These are phyloP conservation scores for Brachyhypopomus gauderio DNA, from an alignment of 2,113 vertebrate species.

Conservation along the genomic window DNA sequence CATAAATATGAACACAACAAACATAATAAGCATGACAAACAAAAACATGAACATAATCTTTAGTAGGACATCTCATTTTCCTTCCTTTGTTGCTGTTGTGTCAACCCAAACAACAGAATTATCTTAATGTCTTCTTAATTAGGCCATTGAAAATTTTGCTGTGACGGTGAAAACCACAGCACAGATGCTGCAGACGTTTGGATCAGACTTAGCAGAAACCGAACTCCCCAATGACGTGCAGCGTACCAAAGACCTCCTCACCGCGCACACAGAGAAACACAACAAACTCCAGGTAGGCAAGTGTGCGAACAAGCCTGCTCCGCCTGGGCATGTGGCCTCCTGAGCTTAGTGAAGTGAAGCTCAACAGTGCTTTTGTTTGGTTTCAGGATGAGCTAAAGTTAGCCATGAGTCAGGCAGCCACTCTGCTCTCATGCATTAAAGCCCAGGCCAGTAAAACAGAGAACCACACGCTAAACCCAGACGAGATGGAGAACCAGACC, in stretches of 20 bases:
- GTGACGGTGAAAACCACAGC: conserved; percentile 91
- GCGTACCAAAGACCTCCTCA: conserved; percentile 87
- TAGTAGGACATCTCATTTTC: no score
- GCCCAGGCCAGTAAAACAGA: conserved; percentile 81
- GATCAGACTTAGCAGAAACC: conserved; percentile 82
- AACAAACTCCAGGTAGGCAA: conserved; percentile 81
- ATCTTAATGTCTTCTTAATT: conserved; percentile 23
- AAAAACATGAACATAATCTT: no score
- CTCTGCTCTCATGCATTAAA: conserved; percentile 84
- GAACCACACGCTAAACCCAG: conserved; percentile 80
- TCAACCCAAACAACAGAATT: conserved; percentile 80
- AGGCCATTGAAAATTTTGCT: conserved; percentile 97
- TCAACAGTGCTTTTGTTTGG: neutral
- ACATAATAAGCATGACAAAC: no score
- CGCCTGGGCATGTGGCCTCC: no score
- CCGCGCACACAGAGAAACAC: conserved; percentile 79
- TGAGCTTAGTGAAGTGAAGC: no score
- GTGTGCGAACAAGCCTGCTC: neutral
- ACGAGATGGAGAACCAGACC: conserved; percentile 87
- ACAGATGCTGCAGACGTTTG: conserved; percentile 90
- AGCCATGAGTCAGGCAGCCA: conserved; percentile 87
- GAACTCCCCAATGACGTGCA: conserved; percentile 88
- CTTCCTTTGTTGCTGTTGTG: no score
- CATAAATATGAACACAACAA: no score
- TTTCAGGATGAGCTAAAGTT: conserved; percentile 86